phyloP scores from a whole-genome alignment of 2,113 vertebrate species.

The Astatotilapia flaviijosephi region DNA sequence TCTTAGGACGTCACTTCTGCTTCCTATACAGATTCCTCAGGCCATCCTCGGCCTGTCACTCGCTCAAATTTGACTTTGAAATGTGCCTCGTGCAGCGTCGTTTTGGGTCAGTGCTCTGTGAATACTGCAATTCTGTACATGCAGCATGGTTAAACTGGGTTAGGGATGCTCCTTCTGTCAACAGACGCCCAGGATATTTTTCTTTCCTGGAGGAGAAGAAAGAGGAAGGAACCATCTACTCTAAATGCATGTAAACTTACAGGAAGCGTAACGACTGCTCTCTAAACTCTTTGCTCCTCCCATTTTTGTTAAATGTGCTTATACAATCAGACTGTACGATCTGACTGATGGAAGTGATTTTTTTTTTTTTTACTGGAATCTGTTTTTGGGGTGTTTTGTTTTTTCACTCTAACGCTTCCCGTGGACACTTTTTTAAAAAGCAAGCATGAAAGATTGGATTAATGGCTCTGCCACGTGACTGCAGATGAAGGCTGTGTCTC shows the following conservation, averaged over 20 bases:
- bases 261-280: neutral
- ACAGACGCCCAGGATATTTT: neutral
- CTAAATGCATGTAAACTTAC: neutral
- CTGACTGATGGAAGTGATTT: neutral
- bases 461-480: neutral
- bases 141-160: neutral
- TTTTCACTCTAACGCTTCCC: neutral
- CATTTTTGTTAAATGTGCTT: neutral
- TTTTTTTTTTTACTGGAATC: neutral
- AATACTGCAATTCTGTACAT: neutral
- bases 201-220: neutral
- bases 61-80: slow-evolving; percentile 6
- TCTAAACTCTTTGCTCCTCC: neutral
- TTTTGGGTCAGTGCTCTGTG: neutral
- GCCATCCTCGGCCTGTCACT: neutral
- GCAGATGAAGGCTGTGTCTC: neutral
- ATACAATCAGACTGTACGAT: neutral
- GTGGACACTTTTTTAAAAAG: neutral
- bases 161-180: neutral
- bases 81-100: slow-evolving; percentile 53
- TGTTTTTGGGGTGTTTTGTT: neutral
- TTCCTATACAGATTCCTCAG: neutral
- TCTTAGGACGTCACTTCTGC: neutral
- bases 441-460: neutral
- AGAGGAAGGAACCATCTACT: neutral